These are phyloP conservation scores for Drosophila setifemur DNA, from an alignment of 1,140 invertebrate genomes.

Conservation along the genomic window DNA sequence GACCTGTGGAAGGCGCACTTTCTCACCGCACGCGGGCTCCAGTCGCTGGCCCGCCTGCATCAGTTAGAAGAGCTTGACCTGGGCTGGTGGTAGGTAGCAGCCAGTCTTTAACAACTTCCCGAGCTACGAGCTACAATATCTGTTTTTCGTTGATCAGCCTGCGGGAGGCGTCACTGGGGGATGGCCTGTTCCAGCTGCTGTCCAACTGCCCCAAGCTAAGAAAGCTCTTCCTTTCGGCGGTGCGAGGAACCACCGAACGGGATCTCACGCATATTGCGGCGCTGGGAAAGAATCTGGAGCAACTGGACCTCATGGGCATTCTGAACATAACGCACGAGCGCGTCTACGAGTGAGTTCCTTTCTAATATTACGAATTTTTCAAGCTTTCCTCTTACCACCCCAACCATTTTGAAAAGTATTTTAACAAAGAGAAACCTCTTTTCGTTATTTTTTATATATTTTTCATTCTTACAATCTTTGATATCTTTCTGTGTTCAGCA, in stretches of 20 bases:
- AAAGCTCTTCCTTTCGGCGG: slow-evolving; percentile 90
- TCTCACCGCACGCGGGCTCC: slow-evolving; percentile 88
- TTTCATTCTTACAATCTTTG: too few relatives aligned
- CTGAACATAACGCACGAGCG: slow-evolving; percentile 88
- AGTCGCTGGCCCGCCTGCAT: slow-evolving; percentile 87
- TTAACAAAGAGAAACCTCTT: too few relatives aligned
- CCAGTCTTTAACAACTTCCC: not conserved
- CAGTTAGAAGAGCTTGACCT: slow-evolving; percentile 92
- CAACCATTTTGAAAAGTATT: too few relatives aligned
- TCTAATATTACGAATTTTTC: slow-evolving; percentile 4
- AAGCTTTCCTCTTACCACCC: too few relatives aligned
- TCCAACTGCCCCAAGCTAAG: slow-evolving; percentile 86
- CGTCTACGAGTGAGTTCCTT: slow-evolving; percentile 85
- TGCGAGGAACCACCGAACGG: slow-evolving; percentile 90
- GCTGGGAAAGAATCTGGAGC: slow-evolving; percentile 87
- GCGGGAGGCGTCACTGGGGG: slow-evolving; percentile 83
- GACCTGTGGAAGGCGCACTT: slow-evolving; percentile 94
- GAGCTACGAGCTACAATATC: too few relatives aligned
- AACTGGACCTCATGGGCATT: slow-evolving; percentile 92
- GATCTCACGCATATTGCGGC: slow-evolving; percentile 88
- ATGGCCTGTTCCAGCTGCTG: slow-evolving; percentile 84
- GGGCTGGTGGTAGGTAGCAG: slow-evolving; percentile 91
- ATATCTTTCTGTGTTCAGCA: too few relatives aligned
- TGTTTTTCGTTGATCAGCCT: slow-evolving; percentile 80
- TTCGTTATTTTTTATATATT: not conserved